A percentile compares a stretch with the other conserved stretches of the same genome.
Evolutionary conservation across 2,113 vertebrate genomes (phyloP).

Genomic region (Serilophus lunatus): DNA sequence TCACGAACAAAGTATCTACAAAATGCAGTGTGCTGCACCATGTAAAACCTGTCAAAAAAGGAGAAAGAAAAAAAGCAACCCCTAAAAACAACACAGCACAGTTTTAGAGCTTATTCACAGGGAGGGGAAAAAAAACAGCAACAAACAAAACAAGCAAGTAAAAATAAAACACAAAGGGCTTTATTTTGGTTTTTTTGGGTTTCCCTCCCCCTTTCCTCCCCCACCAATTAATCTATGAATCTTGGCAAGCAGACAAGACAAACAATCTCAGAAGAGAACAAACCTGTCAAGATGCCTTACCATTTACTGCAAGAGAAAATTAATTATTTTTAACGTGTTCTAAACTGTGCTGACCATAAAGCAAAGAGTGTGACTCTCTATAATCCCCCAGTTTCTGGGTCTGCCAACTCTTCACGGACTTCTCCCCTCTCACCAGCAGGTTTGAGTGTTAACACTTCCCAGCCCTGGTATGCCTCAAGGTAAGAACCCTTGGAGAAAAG

Average conservation of each 20-base stretch:
- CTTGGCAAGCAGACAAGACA: not conserved
- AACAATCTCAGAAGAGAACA: not conserved
- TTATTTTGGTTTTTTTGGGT: no score
- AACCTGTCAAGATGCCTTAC: not conserved
- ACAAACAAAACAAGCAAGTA: not conserved
- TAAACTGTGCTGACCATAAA: not conserved
- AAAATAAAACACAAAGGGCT: not conserved
- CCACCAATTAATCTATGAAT: not conserved
- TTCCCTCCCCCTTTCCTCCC: not conserved
- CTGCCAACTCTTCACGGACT: not conserved
- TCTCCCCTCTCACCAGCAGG: not conserved
- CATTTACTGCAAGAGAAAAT: not conserved
- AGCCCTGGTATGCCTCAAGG: no score
- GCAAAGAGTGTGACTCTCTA: not conserved
- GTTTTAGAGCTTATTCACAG: not conserved
- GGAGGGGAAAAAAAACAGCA: not conserved
- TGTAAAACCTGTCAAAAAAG: not conserved
- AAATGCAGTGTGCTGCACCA: not conserved
- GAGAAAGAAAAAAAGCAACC: accelerated
- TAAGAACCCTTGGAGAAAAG: not conserved
- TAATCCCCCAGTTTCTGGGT: not conserved
- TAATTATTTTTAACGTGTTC: not conserved
- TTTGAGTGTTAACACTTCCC: not conserved
- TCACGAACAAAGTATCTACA: not conserved
- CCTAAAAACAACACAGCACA: not conserved